A percentile compares a stretch with the other conserved stretches of the same genome.
Evolutionary conservation across 2,888 invertebrate genomes (phyloP).

Genomic region (Catocala nupta): DNA sequence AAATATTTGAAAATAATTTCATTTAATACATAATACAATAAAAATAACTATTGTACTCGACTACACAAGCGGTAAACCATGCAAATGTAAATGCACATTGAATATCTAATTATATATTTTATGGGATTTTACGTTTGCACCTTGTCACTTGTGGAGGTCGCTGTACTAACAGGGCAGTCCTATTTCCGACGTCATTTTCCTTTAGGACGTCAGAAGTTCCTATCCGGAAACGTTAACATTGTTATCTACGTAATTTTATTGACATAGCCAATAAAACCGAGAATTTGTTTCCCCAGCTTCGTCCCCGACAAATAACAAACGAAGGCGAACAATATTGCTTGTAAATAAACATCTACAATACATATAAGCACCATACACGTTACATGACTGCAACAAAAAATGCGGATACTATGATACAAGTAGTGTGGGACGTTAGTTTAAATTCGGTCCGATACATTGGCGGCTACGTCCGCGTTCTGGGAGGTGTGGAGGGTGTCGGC

Average conservation of each 20-base stretch:
- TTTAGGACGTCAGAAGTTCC: conserved; percentile 29
- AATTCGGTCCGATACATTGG: conserved; percentile 74
- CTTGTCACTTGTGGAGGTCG: conserved; percentile 23
- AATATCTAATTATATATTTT: conserved; percentile 25
- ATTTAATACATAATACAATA: conserved; percentile 45
- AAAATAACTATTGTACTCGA: conserved; percentile 39
- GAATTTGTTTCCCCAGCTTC: conserved; percentile 61
- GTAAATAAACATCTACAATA: conserved; percentile 64
- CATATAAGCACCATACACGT: conserved; percentile 80
- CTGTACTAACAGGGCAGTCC: conserved; percentile 39
- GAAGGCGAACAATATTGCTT: conserved; percentile 67
- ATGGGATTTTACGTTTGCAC: conserved; percentile 10
- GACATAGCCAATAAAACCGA: conserved; percentile 68
- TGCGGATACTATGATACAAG: conserved; percentile 54
- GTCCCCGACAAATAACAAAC: conserved; percentile 49
- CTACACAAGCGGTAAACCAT: conserved; percentile 27
- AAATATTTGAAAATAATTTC: conserved; percentile 61
- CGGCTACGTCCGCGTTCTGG: conserved; percentile 55
- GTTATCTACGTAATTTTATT: conserved; percentile 62
- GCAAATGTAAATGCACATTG: conserved; percentile 19
- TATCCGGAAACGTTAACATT: conserved; percentile 48
- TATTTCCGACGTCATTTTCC: conserved; percentile 26
- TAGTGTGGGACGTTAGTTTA: conserved; percentile 67
- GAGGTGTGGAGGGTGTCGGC: conserved; percentile 41
- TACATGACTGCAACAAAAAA: conserved; percentile 76